phyloP scores from a whole-genome alignment of 2,888 invertebrate genomes.

The Calliphora vomitoria region DNA sequence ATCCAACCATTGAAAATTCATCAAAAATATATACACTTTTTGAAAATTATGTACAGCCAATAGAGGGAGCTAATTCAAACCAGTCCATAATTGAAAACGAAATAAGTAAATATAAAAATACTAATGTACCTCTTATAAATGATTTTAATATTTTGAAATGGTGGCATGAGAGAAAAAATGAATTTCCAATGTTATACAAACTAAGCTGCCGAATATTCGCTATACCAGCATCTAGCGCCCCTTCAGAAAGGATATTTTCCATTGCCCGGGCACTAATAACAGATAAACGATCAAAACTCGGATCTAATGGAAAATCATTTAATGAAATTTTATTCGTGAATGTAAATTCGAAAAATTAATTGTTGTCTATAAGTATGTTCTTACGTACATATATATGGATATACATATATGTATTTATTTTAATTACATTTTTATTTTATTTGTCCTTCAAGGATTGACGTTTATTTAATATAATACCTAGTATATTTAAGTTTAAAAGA shows the following conservation, averaged over 20 bases:
- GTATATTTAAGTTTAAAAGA: no score
- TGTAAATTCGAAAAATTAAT: conserved; percentile 49
- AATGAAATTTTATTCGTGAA: conserved; percentile 50
- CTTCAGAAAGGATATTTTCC: conserved; percentile 12
- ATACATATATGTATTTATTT: not conserved
- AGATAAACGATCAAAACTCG: conserved; percentile 46
- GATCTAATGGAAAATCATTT: conserved; percentile 42
- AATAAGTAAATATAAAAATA: conserved; percentile 57
- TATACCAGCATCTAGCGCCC: conserved; percentile 49
- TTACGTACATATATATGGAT: no score
- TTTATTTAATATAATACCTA: no score
- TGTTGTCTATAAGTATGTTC: not conserved
- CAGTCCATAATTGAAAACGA: conserved; percentile 52
- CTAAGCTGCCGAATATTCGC: conserved; percentile 56
- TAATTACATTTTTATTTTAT: no score
- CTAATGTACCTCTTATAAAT: conserved; percentile 25
- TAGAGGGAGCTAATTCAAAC: not conserved
- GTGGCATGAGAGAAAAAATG: conserved; percentile 18
- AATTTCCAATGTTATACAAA: conserved; percentile 49
- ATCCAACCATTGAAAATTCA: no score
- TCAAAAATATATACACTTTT: no score
- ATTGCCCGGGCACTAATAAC: conserved; percentile 46
- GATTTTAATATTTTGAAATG: conserved; percentile 55
- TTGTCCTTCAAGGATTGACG: no score
- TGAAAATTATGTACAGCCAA: no score